Conservation (phyloP, 2,888 invertebrate genomes). For the Choreutis nemorana region DNA sequence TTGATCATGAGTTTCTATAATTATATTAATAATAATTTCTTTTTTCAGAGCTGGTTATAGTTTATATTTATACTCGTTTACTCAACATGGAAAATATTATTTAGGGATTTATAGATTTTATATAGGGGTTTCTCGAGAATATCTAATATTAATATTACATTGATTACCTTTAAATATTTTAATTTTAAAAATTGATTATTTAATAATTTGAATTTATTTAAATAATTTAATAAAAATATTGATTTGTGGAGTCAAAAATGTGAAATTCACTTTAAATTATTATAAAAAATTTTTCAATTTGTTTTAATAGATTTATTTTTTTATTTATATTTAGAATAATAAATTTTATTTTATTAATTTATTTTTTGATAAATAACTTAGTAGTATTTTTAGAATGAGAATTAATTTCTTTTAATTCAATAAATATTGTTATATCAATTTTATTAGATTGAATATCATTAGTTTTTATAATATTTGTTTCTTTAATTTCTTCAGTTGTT, state of each 20-base stretch:
- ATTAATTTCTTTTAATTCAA: slow-evolving; percentile 56
- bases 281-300: slow-evolving; percentile 54
- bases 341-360: slow-evolving; percentile 40
- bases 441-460: slow-evolving; percentile 72
- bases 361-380: slow-evolving; percentile 53
- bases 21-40: slow-evolving; percentile 63
- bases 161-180: slow-evolving; percentile 70
- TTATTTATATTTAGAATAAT: slow-evolving; percentile 49
- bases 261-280: slow-evolving; percentile 61
- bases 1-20: slow-evolving; percentile 54
- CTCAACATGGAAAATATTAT: slow-evolving; percentile 68
- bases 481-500: slow-evolving; percentile 72
- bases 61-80: slow-evolving; percentile 69
- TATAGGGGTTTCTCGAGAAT: slow-evolving; percentile 58
- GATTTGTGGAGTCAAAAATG: slow-evolving; percentile 72
- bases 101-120: slow-evolving; percentile 56
- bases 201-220: slow-evolving; percentile 63
- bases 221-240: slow-evolving; percentile 74
- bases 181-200: slow-evolving; percentile 62
- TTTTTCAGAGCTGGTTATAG: slow-evolving; percentile 74
- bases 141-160: slow-evolving; percentile 69
- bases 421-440: slow-evolving; percentile 55
- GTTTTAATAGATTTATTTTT: slow-evolving; percentile 57
- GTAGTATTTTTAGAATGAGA: slow-evolving; percentile 63
- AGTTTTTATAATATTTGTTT: slow-evolving; percentile 70